Evolutionary conservation across 2,888 invertebrate genomes (phyloP), one percentile per base, ranked within the genome.

Genomic region (Sphaerophoria rueppellii): DNA sequence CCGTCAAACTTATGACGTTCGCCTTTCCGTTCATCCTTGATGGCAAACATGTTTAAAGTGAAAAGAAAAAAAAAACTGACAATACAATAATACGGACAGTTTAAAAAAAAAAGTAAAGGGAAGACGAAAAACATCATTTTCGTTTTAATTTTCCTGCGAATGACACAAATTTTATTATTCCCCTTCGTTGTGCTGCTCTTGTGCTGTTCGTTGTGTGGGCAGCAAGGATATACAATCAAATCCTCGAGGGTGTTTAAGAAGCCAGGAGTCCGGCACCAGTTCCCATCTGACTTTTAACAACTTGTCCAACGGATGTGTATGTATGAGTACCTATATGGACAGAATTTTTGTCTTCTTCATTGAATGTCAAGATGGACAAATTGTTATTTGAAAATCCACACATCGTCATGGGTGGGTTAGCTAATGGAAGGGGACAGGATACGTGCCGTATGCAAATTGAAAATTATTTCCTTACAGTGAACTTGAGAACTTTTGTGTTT

Each of bases 111-210:
- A 70, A 54, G 61, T 37, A 57, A 55, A n/a, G 63, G 43, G 34
- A 82, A 60, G 37, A 82, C 65, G 52, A 75, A 72, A 76, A 85
- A 85, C 85, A 85, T 85, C 77, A 72, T 85, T 85, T 85, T 85
- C 70, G 50, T 81, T 85, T 85, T 85, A 85, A 85, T 85, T 85
- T 81, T 85, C 76, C 85, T 85, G 81, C 50, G 77, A 85, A 81
- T 81, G 85, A 81, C 77, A 85, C 76, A 76, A 77, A 81, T 85
- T 76, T 73, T 65, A 81, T 70, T 73, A 77, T 65, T 70, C 72
- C 69, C 58, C 57, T 63, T 72, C 61, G 7, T 40, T 57, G 12
- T 52, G 35, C 43, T 46, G 32, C 24, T 24, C 24, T 24, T 24
- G 24, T 24, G 24, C 2, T 2, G 24, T 24, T 24, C 24, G 24